Evolutionary conservation across 2,797 vertebrate species (phyloP), one percentile per base, ranked within the genome.

Genomic region (Dermochelys coriacea): DNA sequence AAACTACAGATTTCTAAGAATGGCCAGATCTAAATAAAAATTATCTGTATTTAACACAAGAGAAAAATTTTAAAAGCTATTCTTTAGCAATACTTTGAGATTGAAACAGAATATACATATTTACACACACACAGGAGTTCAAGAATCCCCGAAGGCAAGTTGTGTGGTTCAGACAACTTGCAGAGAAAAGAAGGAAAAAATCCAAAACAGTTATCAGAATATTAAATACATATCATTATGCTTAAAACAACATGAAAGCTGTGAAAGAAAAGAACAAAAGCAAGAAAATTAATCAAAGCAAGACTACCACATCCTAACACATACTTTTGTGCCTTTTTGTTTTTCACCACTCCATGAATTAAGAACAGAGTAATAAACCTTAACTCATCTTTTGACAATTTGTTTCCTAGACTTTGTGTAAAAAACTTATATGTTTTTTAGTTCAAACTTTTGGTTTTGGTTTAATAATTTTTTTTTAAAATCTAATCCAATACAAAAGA

Each of bases 271-370:
- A 51, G 57, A 84, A 84, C 12, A 80, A 94, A 6, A 31, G 51
- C 50, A 51, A 85, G 77, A 54, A 68, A 79, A 45, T 64, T 3
- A 41, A 64, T 57, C 50, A 81, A 27, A 78, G 37, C 57, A 45
- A 68, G 19, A n/a, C 64, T 21, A 68, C 61, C 19, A 64, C 57
- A 54, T 84, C 83, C 25, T 80, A 45, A 86, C 25, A 75, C 49
- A 80, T 10, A 85, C 51, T 75, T 84, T n/a, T 82, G 31, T 71
- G 77, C 6, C 77, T 91, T 82, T 55, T 23, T 51, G 54, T 85
- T n/a, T 25, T 95, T 95, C 91, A 83, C 74, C 93, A 87, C 71
- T 81, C 41, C 34, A 92, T 8, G 19, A 90, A 92, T 64, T 88
- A 82, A 89, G 87, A 64, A 92, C 81, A 86, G 83, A 59, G 3